phyloP scores from a whole-genome alignment of 2,113 vertebrate species.

The Neogale vison region DNA sequence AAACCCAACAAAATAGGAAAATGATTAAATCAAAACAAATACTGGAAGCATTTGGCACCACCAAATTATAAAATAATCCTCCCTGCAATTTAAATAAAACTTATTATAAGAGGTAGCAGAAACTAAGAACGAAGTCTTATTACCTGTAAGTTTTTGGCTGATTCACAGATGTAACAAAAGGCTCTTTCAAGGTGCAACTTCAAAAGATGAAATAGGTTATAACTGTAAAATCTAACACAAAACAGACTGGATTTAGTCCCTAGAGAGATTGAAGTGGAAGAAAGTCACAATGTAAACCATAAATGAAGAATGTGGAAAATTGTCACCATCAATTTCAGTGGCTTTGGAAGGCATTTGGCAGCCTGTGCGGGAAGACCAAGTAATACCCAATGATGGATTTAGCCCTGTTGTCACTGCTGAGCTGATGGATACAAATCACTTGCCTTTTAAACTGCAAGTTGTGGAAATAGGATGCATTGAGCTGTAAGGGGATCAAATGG shows the following conservation, averaged over 20 bases:
- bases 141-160: not conserved
- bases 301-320: slow-evolving; percentile 66
- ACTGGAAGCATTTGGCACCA: not conserved
- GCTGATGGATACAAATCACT: slow-evolving; percentile 70
- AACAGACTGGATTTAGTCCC: slow-evolving; percentile 29
- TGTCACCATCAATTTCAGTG: slow-evolving; percentile 65
- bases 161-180: slow-evolving; percentile 2
- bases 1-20: not conserved
- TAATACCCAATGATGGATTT: slow-evolving; percentile 70
- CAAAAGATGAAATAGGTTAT: slow-evolving; percentile 52
- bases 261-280: slow-evolving; percentile 36
- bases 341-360: slow-evolving; percentile 62
- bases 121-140: not conserved
- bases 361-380: slow-evolving; percentile 4
- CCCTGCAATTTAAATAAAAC: not conserved
- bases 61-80: not conserved
- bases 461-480: slow-evolving; percentile 31
- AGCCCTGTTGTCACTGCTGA: slow-evolving; percentile 45
- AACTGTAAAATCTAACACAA: slow-evolving; percentile 50
- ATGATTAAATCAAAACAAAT: slow-evolving; percentile 14
- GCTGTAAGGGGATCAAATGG: slow-evolving; percentile 27
- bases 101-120: not conserved
- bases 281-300: slow-evolving; percentile 51
- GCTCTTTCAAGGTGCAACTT: not conserved
- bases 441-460: slow-evolving; percentile 57